phyloP scores from a whole-genome alignment of 2,113 vertebrate genomes.

The Macrotis lagotis region DNA sequence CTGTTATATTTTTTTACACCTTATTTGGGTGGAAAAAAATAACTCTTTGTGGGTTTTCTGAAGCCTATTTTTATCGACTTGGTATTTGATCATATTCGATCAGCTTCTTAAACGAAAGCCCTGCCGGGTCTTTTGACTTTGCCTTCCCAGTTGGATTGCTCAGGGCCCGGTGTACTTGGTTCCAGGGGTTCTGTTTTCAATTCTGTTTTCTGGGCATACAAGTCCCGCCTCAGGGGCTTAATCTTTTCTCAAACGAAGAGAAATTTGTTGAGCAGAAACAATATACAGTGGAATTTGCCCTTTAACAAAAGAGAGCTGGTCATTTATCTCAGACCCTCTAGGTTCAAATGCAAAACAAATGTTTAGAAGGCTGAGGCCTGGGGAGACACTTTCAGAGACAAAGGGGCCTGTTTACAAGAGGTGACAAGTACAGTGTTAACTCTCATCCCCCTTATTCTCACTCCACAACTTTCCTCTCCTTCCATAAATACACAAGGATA shows the following conservation, averaged over 20 bases:
- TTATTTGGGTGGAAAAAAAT: not conserved
- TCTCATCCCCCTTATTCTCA: not conserved
- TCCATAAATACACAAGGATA: not conserved
- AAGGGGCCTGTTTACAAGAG: conserved; percentile 5
- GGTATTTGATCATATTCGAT: not conserved
- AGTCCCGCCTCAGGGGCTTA: not conserved
- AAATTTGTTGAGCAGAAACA: conserved; percentile 8
- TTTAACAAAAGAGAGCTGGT: conserved; percentile 6
- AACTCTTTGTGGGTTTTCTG: not conserved
- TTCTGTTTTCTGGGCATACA: not conserved
- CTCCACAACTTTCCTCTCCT: not conserved
- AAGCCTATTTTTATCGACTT: not conserved
- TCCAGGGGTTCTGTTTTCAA: not conserved
- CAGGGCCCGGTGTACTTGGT: not conserved
- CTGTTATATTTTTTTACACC: not conserved
- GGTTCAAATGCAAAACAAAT: conserved; percentile 10
- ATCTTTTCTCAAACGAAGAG: not conserved
- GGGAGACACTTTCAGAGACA: not conserved
- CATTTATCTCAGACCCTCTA: conserved; percentile 6
- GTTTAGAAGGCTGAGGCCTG: not conserved
- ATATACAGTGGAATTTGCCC: conserved; percentile 16
- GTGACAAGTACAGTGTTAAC: not conserved
- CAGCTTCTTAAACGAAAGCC: not conserved
- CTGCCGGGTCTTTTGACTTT: not conserved
- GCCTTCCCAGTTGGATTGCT: not conserved